Conservation (phyloP, 1,140 invertebrate genomes). For the Zaprionus gabonicus region DNA sequence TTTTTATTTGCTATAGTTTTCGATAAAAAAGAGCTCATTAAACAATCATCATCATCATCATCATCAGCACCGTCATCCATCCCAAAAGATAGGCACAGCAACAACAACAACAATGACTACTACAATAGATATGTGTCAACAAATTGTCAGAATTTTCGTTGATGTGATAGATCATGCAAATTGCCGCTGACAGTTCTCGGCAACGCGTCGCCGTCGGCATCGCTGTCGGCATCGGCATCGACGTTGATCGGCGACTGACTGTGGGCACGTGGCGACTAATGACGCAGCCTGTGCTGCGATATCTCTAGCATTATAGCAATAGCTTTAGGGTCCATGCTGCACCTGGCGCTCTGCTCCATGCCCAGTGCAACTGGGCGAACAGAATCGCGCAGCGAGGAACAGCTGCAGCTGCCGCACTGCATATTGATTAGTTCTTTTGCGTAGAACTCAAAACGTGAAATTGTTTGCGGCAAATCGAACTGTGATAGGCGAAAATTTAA, state of each 20-base stretch:
- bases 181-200: slow-evolving; percentile 45
- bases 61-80: neutral
- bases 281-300: neutral
- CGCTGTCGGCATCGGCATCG: neutral
- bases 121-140: slow-evolving; percentile 62
- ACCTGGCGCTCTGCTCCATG: slow-evolving; percentile 5
- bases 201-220: slow-evolving; percentile 1
- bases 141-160: slow-evolving; percentile 70
- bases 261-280: slow-evolving; percentile 60
- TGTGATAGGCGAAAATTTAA: neutral
- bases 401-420: slow-evolving; percentile 2
- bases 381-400: neutral
- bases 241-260: slow-evolving; percentile 4
- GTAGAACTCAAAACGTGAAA: neutral
- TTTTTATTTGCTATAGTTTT: slow-evolving; percentile 1
- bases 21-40: neutral
- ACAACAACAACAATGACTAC: slow-evolving; percentile 26
- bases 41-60: neutral
- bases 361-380: slow-evolving; percentile 1
- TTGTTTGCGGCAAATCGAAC: neutral
- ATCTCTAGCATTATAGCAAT: neutral
- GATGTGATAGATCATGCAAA: slow-evolving; percentile 67
- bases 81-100: slow-evolving; percentile 10
- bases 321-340: slow-evolving; percentile 1
- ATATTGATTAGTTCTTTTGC: slow-evolving; percentile 4